Evolutionary conservation across 2,113 vertebrate genomes (phyloP).

Genomic region (Butastur rufipennis): DNA sequence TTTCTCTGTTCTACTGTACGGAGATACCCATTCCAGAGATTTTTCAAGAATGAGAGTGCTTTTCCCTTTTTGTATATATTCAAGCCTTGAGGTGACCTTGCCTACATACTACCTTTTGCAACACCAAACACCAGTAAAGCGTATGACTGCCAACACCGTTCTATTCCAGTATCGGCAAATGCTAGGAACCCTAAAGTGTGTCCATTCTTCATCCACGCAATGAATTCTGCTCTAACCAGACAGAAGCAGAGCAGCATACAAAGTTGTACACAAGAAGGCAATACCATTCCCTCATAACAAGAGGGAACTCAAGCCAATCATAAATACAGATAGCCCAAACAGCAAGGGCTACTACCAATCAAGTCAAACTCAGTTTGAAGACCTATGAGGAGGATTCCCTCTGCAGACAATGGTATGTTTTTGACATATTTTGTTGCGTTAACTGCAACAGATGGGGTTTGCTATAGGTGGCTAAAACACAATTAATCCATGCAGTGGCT

Average conservation of each 20-base stretch:
- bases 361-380: not conserved
- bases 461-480: not conserved
- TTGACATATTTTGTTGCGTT: not conserved
- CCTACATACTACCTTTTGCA: not conserved
- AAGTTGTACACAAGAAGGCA: too few relatives aligned
- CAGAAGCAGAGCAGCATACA: not conserved
- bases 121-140: not conserved
- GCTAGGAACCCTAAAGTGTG: fast-evolving
- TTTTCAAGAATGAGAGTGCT: not conserved
- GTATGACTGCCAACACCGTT: not conserved
- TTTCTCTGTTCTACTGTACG: not conserved
- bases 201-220: not conserved
- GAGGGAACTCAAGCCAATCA: not conserved
- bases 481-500: not conserved
- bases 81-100: not conserved
- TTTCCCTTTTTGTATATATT: not conserved
- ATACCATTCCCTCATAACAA: not conserved
- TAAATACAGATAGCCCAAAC: not conserved
- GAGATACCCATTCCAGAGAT: not conserved
- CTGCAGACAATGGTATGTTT: not conserved
- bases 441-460: not conserved
- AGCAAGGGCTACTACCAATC: not conserved
- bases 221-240: not conserved
- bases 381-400: not conserved
- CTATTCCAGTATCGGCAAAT: not conserved